Evolutionary conservation across 2,888 invertebrate species (phyloP), one percentile per base, ranked within the genome.

Genomic region (Zele albiditarsus): DNA sequence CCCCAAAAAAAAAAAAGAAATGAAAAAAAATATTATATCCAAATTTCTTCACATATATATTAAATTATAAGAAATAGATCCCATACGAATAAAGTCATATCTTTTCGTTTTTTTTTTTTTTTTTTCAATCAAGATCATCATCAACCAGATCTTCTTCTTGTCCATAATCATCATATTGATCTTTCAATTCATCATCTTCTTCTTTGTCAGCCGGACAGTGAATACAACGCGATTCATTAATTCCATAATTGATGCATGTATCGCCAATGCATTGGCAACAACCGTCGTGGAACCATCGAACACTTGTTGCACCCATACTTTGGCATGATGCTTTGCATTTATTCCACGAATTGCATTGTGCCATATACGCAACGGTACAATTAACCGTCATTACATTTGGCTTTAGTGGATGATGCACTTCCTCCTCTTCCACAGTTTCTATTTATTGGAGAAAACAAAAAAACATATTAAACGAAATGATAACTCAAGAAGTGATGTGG

Each of bases 221-320:
- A 12, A 82, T 60, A 77, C 88, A 95, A 92, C 95, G 93, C 91
- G 95, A 95, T 86, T 96, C 95, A 84, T 95, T 95, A 77, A 96
- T 94, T 1, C 97, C 98, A 88, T 96, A 97, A 87, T 96, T 96
- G 79, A 96, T 92, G 87, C 97, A 98, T 65, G 94, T 94, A 79
- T 94, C 93, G 0, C 97, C 97, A 68, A 97, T 93, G 87, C 98
- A 98, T 89, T 98, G 96, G 88, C 98, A 98, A 87, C 98, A 98
- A 0, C 97, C 97, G 86, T 97, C 96, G 89, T 97, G 96, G 90
- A 97, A 97, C 97, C 97, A 97, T 84, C 97, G 93, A 90, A 92
- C 97, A 84, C 94, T 94, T 68, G 94, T 92, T 0, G 96, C 94
- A 46, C 96, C 96, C 94, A 96, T 96, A 14, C 95, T 94, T 80